A percentile compares a stretch with the other conserved stretches of the same genome.
phyloP scores from a whole-genome alignment of 1,140 invertebrate species.

The Goniozus legneri region DNA sequence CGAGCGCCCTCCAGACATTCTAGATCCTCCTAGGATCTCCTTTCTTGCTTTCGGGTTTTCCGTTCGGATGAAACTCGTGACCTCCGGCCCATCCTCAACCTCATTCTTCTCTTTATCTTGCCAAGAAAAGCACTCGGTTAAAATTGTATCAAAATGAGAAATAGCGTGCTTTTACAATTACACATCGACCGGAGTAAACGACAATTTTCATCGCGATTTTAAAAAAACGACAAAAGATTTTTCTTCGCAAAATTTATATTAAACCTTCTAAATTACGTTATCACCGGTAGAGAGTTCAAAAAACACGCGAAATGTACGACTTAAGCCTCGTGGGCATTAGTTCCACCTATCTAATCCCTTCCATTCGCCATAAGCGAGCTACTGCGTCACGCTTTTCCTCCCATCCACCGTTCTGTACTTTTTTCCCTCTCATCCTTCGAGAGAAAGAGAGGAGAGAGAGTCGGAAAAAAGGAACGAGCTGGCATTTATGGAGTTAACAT shows the following conservation, averaged over 20 bases:
- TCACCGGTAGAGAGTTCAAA: no score
- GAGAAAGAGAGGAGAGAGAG: conserved; percentile 8
- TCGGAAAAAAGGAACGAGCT: conserved; percentile 29
- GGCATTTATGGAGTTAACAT: conserved; percentile 56
- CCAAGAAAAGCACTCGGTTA: no score
- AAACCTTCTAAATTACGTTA: no score
- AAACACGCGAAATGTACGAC: no score
- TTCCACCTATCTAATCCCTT: conserved; percentile 17
- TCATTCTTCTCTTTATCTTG: neutral
- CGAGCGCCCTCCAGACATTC: conserved; percentile 14
- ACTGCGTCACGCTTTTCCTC: conserved; percentile 15
- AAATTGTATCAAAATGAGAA: no score
- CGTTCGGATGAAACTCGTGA: neutral
- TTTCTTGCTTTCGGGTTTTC: neutral
- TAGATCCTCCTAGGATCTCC: conserved; percentile 20
- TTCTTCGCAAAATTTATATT: no score
- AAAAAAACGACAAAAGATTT: no score
- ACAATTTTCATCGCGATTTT: no score
- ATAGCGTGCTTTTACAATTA: no score
- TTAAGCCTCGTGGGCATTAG: neutral
- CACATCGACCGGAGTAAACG: no score
- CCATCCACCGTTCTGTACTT: no score
- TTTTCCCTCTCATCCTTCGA: conserved; percentile 3
- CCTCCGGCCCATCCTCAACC: neutral
- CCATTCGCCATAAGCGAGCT: conserved; percentile 18